These are phyloP conservation scores for Montipora capricornis DNA, from an alignment of 64 coral and sea anemone genomes.

Conservation along the genomic window DNA sequence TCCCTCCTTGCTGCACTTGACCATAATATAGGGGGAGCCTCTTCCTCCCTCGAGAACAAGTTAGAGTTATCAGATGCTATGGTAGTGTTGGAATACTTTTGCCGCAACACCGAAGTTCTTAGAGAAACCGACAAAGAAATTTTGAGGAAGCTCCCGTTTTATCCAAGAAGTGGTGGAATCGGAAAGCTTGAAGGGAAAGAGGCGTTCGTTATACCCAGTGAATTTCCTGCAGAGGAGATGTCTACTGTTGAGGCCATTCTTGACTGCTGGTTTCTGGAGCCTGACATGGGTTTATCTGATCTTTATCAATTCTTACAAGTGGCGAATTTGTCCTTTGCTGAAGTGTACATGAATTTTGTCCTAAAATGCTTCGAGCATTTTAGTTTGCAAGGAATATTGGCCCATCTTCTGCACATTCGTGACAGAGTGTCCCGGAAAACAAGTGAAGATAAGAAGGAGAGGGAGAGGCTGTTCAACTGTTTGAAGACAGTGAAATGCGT, in stretches of 20 bases:
- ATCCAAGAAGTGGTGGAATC: neutral
- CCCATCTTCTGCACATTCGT: conserved; percentile 23
- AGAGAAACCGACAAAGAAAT: neutral
- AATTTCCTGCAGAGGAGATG: conserved; percentile 24
- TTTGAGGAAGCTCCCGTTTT: conserved; percentile 51
- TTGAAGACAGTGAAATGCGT: too few relatives aligned
- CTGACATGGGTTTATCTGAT: neutral
- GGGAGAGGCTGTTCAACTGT: too few relatives aligned
- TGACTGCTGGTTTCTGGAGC: conserved; percentile 23
- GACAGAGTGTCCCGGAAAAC: neutral
- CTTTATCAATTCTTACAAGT: neutral
- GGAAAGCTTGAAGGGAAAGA: neutral
- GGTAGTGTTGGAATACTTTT: conserved; percentile 26
- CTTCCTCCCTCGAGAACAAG: neutral
- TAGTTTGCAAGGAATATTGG: conserved; percentile 9
- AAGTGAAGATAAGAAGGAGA: neutral
- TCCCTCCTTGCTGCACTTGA: neutral
- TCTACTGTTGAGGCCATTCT: conserved; percentile 22
- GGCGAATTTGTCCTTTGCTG: neutral
- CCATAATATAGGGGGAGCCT: conserved; percentile 7
- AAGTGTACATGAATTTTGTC: conserved; percentile 43
- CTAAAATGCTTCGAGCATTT: conserved; percentile 43
- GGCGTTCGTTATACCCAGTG: conserved; percentile 1
- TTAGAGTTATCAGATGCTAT: neutral
- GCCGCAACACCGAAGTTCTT: neutral